Conservation (phyloP, 2,113 vertebrate genomes). For the Ictidomys tridecemlineatus region DNA sequence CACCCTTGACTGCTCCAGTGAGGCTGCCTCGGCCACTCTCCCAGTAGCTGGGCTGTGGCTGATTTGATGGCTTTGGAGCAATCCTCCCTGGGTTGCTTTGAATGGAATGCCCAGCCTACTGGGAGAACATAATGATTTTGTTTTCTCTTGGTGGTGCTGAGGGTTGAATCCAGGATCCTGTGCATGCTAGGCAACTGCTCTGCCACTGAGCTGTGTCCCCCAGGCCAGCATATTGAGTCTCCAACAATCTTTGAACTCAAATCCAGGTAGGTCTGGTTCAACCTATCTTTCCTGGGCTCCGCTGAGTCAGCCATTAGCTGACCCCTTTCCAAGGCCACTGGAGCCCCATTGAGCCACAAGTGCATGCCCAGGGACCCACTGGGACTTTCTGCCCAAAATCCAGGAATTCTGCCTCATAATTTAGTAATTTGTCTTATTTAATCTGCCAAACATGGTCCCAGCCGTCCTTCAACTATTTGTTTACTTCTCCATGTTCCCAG, state of each 20-base stretch:
- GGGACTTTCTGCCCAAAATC: background rate
- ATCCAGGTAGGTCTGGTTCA: background rate
- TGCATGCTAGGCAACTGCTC: too few species aligned
- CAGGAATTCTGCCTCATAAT: background rate
- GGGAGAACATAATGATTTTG: too few species aligned
- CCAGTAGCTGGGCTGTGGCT: background rate
- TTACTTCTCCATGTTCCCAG: background rate
- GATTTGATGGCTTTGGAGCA: background rate
- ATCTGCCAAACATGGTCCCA: background rate
- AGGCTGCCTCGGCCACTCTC: background rate
- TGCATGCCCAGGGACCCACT: background rate
- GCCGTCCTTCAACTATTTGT: background rate
- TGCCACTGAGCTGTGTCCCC: too few species aligned
- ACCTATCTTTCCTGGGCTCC: background rate
- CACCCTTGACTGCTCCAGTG: background rate
- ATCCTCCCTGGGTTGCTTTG: background rate
- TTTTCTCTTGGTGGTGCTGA: too few species aligned
- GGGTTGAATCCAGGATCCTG: too few species aligned
- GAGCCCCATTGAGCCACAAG: background rate
- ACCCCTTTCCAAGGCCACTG: background rate
- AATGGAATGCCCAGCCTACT: background rate
- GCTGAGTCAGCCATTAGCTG: background rate
- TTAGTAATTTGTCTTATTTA: background rate
- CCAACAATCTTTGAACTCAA: background rate
- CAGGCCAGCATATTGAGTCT: background rate